Conservation (phyloP, 2,888 invertebrate species). For the Calameuta pallipes region DNA sequence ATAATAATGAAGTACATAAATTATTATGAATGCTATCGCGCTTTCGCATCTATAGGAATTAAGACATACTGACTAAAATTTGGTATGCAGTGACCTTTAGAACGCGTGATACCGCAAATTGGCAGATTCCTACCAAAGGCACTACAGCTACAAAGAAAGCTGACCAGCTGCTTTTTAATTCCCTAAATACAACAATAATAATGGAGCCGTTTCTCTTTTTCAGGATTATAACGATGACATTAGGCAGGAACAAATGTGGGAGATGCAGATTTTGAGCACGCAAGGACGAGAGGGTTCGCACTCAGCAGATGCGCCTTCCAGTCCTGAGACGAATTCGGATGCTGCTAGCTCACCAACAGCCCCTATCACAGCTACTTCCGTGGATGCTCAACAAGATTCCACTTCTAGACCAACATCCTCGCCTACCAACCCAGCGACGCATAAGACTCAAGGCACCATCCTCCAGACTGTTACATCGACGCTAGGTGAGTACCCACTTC, state of each 20-base stretch:
- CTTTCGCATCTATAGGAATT: no score
- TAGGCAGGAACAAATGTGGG: conserved; percentile 91
- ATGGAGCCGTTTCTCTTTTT: conserved; percentile 28
- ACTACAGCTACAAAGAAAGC: no score
- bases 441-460: conserved; percentile 44
- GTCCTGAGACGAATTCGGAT: conserved; percentile 53
- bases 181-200: no score
- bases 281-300: conserved; percentile 59
- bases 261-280: conserved; percentile 85
- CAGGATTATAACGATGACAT: conserved; percentile 94
- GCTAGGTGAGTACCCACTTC: conserved; percentile 42
- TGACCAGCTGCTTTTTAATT: no score
- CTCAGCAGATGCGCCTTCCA: conserved; percentile 50
- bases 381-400: conserved; percentile 48
- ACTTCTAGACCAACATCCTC: conserved; percentile 46
- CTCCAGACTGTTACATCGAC: conserved; percentile 45
- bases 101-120: no score
- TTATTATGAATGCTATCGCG: no score
- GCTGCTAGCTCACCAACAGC: conserved; percentile 52
- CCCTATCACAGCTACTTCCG: conserved; percentile 52
- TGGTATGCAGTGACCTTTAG: no score
- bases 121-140: no score
- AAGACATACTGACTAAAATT: no score
- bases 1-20: no score
- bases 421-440: conserved; percentile 47